Base-by-base conservation (phyloP, 2,888 invertebrate species). In the Mactromeris polynyma region DNA sequence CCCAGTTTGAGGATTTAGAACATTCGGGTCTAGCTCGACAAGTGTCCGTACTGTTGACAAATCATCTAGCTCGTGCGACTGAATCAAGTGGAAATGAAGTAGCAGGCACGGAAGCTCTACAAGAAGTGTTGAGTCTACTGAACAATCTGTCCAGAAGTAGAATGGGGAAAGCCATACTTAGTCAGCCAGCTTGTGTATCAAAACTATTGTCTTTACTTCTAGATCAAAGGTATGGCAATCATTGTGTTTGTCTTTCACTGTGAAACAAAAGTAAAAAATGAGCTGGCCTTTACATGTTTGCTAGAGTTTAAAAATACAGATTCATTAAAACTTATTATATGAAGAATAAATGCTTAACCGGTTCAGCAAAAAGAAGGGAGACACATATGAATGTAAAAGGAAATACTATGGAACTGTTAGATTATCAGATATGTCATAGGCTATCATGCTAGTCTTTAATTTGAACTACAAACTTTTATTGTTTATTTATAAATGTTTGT, bases 151-250 rank as follows among this genome's bases (percentile, higher is more conserved):
- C 96, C 1, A 94, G 96, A 82, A 96, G 96, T 89, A 94, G 94
- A 83, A 96, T 96, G 96, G 96, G 96, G n/a, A 95, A 96, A 87
- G 96, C 96, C 9, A 96, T 96, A 36, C 94, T 96, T 7, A 96
- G 96, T 90, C 96, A 96, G 89, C 96, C 96, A 69, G 96, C 96
- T 11, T 96, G 96, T 94, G 96, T 96, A 38, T 96, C 96, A n/a
- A 96, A 96, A 88, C 93, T 96, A 19, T 93, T 96, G 80, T 96
- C 96, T 7, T 90, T 96, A 21, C 93, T 96, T n/a, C 93, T 96
- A 21, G 96, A 96, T 90, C 96, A 96, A 82, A 95, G 96, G 96
- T 96, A 89, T 31, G 73, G 17, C 3, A n/a, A 58, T 58, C n/a
- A n/a, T 58, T 42, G 4, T 11, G 42, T 42, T 42, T 11, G 11